Evolutionary conservation across 2,113 vertebrate species (phyloP), one percentile per base, ranked within the genome.

Genomic region (Leucoraja erinaceus): DNA sequence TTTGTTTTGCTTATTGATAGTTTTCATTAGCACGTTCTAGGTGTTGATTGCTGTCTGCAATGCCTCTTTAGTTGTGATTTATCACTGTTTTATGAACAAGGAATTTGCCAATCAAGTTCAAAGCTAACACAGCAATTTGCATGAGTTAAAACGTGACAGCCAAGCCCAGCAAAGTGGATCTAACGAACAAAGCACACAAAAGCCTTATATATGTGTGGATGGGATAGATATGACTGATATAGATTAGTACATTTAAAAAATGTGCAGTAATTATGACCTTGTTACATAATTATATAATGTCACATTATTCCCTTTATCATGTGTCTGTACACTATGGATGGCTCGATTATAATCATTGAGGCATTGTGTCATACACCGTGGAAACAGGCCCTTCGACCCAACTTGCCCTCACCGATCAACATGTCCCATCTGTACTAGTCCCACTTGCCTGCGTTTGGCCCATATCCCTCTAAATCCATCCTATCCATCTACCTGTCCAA

Each of bases 1-100:
- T 83, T 83, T 83, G 28, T 59, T 83, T 83, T 66, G 59, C 28
- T 88, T 88, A 88, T 88, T 66, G 28, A 61, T 31, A 63, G 59
- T 88, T n/a, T 88, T 88, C 83, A 63, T 66, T 88, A 7, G 12
- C 12, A 88, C 14, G 31, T 88, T 5, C 83, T 31, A 66, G n/a
- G 83, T 88, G 83, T 88, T 88, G 28, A 88, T 33, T 88, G 56
- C 28, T 88, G 63, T 66, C 12, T 63, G n/a, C 11, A 5, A n/a
- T 63, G 59, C n/a, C 83, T 20, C 28, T 88, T 88, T 61, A 88
- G 59, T 88, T 88, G 59, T 31, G 56, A 61, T n/a, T 28, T 84
- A 84, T 56, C 54, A 28, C 81, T 81, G 78, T 84, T 84, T 59
- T 84, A 84, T 6, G 59, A 63, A 88, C 59, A 31, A 88, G n/a